These are phyloP conservation scores for Odiellus spinosus DNA, from an alignment of 2,888 invertebrate genomes.

Conservation along the genomic window DNA sequence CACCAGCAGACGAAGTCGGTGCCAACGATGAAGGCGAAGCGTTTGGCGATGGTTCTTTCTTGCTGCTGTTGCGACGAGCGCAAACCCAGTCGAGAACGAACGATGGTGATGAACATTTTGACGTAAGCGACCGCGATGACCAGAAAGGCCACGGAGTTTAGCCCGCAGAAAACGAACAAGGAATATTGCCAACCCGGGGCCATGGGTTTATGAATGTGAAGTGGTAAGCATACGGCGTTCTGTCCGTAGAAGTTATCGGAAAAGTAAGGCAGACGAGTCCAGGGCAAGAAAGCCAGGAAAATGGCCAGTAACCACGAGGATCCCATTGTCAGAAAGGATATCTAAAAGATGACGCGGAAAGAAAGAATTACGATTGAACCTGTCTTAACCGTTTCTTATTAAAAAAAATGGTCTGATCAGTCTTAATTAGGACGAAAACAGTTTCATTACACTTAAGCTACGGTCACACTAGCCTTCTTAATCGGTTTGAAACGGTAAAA, in stretches of 20 bases:
- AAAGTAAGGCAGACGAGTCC: slow-evolving; percentile 35
- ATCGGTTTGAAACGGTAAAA: too few relatives aligned
- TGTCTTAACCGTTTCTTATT: too few relatives aligned
- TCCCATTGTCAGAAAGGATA: neutral
- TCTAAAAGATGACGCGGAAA: too few relatives aligned
- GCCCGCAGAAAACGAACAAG: slow-evolving; percentile 39
- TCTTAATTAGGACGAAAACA: too few relatives aligned
- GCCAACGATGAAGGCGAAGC: slow-evolving; percentile 42
- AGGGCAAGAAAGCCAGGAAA: slow-evolving; percentile 35
- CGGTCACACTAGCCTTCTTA: too few relatives aligned
- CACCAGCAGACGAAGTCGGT: slow-evolving; percentile 46
- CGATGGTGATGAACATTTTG: slow-evolving; percentile 41
- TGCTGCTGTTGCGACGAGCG: slow-evolving; percentile 38
- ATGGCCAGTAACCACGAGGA: slow-evolving; percentile 37
- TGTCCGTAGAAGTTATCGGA: slow-evolving; percentile 41
- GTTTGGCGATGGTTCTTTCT: slow-evolving; percentile 40
- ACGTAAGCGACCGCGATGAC: slow-evolving; percentile 42
- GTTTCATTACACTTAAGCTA: too few relatives aligned
- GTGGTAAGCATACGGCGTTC: slow-evolving; percentile 43
- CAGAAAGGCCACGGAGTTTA: slow-evolving; percentile 39
- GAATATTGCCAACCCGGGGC: slow-evolving; percentile 38
- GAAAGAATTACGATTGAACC: too few relatives aligned
- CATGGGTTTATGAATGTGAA: slow-evolving; percentile 44
- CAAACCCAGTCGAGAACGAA: slow-evolving; percentile 40
- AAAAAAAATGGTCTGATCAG: too few relatives aligned